Base-by-base conservation (phyloP, 2,888 invertebrate genomes). In the Limenitis camilla region DNA sequence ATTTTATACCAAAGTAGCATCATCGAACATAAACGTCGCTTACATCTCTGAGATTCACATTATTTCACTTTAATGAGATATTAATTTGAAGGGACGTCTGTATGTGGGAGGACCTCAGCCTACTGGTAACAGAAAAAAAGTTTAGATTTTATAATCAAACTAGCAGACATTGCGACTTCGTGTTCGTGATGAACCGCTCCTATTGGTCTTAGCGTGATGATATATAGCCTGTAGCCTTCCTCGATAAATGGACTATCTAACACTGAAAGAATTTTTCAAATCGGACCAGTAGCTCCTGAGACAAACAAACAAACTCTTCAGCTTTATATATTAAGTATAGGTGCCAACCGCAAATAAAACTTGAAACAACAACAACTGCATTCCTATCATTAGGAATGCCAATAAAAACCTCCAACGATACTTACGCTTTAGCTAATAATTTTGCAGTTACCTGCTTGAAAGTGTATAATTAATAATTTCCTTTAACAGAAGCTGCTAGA, bases 401-500 rank as follows among this genome's bases (percentile, higher is more conserved):
- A 36, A 33, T 6, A 10, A 36, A 36, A 36, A 36, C 5, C 10
- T n/a, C 10, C n/a, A 36, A 10, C 8, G 10, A 36, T n/a, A 36
- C 45, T 45, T 35, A 45, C 45, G 36, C 45, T 29, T n/a, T 40
- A 33, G 43, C 32, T 40, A 19, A 40, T 30, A 31, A 49, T n/a
- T 43, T 52, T 55, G 55, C 57, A 51, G 56, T 54, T 53, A 42
- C 38, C 31, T 49, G 44, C 52, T 46, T 51, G 41, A 42, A 58
- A 49, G 54, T 58, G 52, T 54, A 59, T 61, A 55, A 55, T 53
- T 53, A 53, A 53, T 47, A 58, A 52, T 50, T 52, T 48, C 46
- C 57, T 59, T 56, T 61, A 65, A 71, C 74, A 70, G 74, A 70
- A 74, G 72, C 74, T 67, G 63, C 61, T 60, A 62, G 49, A 59